A percentile compares a stretch with the other conserved stretches of the same genome.
phyloP scores from a whole-genome alignment of 2,797 vertebrate species.

The Acrossocheilus fasciatus region DNA sequence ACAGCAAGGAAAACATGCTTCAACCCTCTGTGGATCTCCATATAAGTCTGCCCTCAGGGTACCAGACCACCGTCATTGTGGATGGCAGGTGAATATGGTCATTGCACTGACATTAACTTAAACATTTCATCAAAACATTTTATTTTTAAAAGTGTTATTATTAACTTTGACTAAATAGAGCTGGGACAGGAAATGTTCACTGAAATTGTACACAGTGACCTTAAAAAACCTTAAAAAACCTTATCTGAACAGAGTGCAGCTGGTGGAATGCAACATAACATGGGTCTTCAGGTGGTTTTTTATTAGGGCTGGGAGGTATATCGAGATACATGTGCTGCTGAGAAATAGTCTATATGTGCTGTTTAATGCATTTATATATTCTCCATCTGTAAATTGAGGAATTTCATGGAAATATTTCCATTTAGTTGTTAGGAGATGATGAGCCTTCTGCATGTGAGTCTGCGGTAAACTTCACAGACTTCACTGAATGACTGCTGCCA shows the following conservation, averaged over 20 bases:
- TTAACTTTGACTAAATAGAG: background rate
- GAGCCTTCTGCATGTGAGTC: too few relatives aligned
- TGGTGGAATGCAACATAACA: background rate
- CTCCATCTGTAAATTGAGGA: too few relatives aligned
- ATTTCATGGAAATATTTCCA: background rate
- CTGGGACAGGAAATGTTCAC: background rate
- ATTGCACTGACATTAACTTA: background rate
- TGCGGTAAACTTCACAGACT: too few relatives aligned
- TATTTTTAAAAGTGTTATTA: too few relatives aligned
- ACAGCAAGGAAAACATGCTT: conserved; percentile 84
- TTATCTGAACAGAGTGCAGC: background rate
- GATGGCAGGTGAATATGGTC: conserved; percentile 86
- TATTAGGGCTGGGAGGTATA: background rate
- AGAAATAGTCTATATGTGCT: too few relatives aligned
- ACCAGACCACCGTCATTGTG: conserved; percentile 79
- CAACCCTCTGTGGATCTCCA: conserved; percentile 79
- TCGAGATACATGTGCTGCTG: too few relatives aligned
- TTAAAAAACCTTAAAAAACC: background rate
- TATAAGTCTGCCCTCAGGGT: conserved; percentile 83
- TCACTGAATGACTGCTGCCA: too few relatives aligned
- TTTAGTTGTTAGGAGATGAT: too few relatives aligned
- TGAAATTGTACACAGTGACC: background rate
- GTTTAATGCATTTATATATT: too few relatives aligned
- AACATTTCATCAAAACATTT: background rate
- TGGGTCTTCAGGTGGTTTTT: background rate